A percentile compares a stretch with the other conserved stretches of the same genome.
Conservation (phyloP, 2,113 vertebrate genomes). For the Cyprinodon tularosa region DNA sequence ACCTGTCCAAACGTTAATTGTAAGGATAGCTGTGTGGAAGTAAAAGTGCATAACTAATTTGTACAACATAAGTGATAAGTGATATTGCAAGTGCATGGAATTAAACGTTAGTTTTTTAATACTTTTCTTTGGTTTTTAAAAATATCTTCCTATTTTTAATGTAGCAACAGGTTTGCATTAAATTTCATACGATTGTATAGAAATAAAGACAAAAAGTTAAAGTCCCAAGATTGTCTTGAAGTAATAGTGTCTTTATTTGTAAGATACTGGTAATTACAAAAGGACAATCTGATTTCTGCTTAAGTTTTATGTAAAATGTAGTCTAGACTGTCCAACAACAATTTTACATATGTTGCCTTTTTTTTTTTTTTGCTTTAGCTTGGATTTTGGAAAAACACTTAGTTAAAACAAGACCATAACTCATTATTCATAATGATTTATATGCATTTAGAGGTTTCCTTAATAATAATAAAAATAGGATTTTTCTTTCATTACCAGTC, state of each 20-base stretch:
- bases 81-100: not conserved
- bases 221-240: not conserved
- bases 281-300: not conserved
- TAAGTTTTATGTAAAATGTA: not conserved
- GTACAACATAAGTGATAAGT: not conserved
- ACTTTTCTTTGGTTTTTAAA: not conserved
- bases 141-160: too few relatives aligned
- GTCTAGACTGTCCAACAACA: not conserved
- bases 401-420: not conserved
- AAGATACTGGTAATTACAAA: not conserved
- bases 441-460: not conserved
- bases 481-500: not conserved
- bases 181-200: not conserved
- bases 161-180: not conserved
- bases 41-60: not conserved
- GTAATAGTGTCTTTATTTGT: not conserved
- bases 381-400: not conserved
- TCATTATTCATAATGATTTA: not conserved
- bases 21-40: conserved; percentile 14
- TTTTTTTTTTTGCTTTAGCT: not conserved
- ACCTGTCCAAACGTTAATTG: conserved; percentile 24
- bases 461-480: not conserved
- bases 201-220: not conserved
- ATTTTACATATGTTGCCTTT: not conserved
- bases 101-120: not conserved